phyloP scores from a whole-genome alignment of 2,888 invertebrate genomes.

The Hoplodrina ambigua region DNA sequence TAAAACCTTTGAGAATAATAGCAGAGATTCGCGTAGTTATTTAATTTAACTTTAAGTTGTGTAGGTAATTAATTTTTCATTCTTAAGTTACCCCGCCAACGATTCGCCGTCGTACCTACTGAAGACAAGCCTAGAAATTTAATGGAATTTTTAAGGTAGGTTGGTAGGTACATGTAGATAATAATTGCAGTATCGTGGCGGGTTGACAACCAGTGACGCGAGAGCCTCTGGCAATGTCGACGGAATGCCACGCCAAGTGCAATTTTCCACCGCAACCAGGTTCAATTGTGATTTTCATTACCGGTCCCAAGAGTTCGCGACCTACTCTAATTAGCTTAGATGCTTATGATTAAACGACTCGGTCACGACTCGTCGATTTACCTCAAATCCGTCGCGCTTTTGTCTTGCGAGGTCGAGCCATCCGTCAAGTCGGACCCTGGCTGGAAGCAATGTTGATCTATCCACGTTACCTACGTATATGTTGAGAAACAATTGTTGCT shows the following conservation, averaged over 20 bases:
- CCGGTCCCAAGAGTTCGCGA: constrained; percentile 86
- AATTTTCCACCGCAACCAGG: constrained; percentile 85
- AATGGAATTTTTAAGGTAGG: constrained; percentile 22
- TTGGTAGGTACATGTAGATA: constrained; percentile 40
- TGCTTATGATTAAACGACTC: constrained; percentile 88
- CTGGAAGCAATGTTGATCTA: constrained; percentile 63
- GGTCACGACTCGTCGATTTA: constrained; percentile 89
- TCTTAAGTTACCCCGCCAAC: neutral
- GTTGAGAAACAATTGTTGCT: constrained; percentile 45
- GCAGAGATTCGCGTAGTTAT: neutral
- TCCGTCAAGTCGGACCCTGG: constrained; percentile 78
- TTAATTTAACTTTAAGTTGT: constrained; percentile 2
- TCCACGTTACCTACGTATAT: constrained; percentile 20
- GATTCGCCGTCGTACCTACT: neutral
- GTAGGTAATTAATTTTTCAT: neutral
- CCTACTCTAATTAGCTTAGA: constrained; percentile 89
- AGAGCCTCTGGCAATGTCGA: constrained; percentile 75
- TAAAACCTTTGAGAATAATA: neutral
- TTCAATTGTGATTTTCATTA: constrained; percentile 89
- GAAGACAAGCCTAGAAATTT: constrained; percentile 8
- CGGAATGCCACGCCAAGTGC: constrained; percentile 82
- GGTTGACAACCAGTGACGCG: constrained; percentile 69
- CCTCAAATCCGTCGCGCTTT: constrained; percentile 85
- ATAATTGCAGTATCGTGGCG: constrained; percentile 67
- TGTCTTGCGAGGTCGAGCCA: constrained; percentile 81